Evolutionary conservation across 2,797 vertebrate genomes (phyloP), one percentile per base, ranked within the genome.

Genomic region (Danio albolineatus): DNA sequence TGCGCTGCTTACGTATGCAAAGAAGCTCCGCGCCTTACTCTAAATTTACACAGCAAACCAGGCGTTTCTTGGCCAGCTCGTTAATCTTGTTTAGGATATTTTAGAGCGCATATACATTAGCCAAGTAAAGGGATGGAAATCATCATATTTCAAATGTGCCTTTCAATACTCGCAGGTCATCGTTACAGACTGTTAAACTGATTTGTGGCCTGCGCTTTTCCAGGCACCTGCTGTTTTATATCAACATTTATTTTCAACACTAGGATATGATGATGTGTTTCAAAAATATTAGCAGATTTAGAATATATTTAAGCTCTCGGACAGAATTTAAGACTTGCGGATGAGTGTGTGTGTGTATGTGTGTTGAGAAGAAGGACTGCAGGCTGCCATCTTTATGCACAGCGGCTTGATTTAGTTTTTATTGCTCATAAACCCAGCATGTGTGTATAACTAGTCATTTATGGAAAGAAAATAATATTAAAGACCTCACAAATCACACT

Each of bases 141-240:
- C 69, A 76, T 72, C 78, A 69, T 77, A 61, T 85, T 85, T 87
- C 64, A 84, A 70, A 76, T 73, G 69, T 67, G 64, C 80, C 71
- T 80, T 82, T 82, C 73, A 79, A 62, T 81, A 62, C 60, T 79
- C 80, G 53, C 71, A 67, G 82, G 57, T 83, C 75, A 85, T 82
- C 54, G 43, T 84, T 84, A 82, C 59, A 78, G 77, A 84, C 49
- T 80, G 70, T 75, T 82, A 73, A 79, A 59, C 12, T 79, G 79
- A 83, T 85, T 76, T 81, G 66, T 81, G 72, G 41, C 38, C 13
- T 51, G 73, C 73, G 67, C n/a, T 60, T 72, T 28, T 3, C 53
- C 6, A 39, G 36, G 44, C 70, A 70, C 65, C 39, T 43, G 10
- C 46, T 64, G 38, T 53, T 64, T 75, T 64, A 67, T 56, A 57